Conservation (phyloP, 1,140 invertebrate species). For the Camponotus floridanus region DNA sequence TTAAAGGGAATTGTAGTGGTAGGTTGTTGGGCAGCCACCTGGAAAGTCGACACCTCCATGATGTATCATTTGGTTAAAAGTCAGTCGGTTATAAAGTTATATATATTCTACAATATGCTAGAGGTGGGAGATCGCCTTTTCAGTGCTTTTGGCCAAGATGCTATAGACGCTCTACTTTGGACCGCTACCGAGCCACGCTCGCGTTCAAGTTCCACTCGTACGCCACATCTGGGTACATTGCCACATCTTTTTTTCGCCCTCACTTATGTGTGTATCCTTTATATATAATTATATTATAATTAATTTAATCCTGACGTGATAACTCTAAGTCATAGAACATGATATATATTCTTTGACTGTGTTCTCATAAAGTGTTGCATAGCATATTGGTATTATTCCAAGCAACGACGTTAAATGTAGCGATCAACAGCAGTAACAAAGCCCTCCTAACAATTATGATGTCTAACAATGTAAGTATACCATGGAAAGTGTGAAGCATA, state of each 20-base stretch:
- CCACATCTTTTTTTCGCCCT: slow-evolving; percentile 96
- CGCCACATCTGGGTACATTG: slow-evolving; percentile 94
- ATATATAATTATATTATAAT: slow-evolving; percentile 42
- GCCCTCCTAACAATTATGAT: slow-evolving; percentile 99
- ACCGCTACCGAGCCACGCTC: slow-evolving; percentile 97
- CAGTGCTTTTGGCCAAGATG: slow-evolving; percentile 99
- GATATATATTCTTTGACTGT: slow-evolving; percentile 32
- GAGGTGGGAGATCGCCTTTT: slow-evolving; percentile 98
- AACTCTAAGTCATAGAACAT: not conserved
- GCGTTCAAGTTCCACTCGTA: slow-evolving; percentile 87
- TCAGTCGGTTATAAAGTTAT: slow-evolving; percentile 99
- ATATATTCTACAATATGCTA: slow-evolving; percentile 99
- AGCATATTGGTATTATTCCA: slow-evolving; percentile 96
- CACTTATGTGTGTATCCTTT: slow-evolving; percentile 98
- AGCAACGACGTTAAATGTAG: slow-evolving; percentile 99
- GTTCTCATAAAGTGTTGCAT: slow-evolving; percentile 92
- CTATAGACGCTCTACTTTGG: slow-evolving; percentile 98
- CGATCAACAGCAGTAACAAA: slow-evolving; percentile 99
- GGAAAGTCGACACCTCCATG: slow-evolving; percentile 98
- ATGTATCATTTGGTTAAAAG: slow-evolving; percentile 99
- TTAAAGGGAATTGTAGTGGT: slow-evolving; percentile 97
- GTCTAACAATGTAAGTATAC: slow-evolving; percentile 97
- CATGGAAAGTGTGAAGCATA: not conserved
- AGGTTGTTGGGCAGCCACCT: slow-evolving; percentile 93
- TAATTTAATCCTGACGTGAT: not conserved